Base-by-base conservation (phyloP, 2,797 vertebrate genomes). In the Silurus aristotelis region DNA sequence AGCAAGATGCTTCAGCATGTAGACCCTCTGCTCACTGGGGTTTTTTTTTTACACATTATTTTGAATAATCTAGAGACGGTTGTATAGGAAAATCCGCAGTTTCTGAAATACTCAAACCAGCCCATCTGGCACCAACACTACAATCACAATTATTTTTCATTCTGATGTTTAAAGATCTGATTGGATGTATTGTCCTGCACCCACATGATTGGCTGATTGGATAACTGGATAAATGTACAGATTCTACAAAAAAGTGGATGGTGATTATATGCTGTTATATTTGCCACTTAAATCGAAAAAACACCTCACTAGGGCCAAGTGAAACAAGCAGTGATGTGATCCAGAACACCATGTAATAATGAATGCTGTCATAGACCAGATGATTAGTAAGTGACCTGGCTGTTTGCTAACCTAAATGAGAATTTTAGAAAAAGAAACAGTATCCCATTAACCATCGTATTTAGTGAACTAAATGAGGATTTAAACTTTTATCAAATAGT, bases 401-500 rank as follows among this genome's bases (percentile, higher is more conserved):
- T 72, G 58, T 77, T 46, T 72, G 85, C 61, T 77, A 87, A 84
- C 83, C 83, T 67, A 67, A 67, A 56, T 76, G 73, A 67, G 81
- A 82, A 84, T 88, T 43, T 82, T 38, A 88, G 77, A 81, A 87
- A 86, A 64, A 60, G 20, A 38, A 58, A 58, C 52, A 80, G 38
- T 22, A 70, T 17, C 15, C 22, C 38, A 64, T 22, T 19, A 80
- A 14, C 61, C n/a, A 52, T 66, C 9, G n/a, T 64, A 64, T 43
- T 79, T 17, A 80, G 27, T 19, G 22, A 66, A 52, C 12, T 76
- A 14, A 77, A 83, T 20, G n/a, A 22, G 43, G 14, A 38, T 14
- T 55, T 64, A 7, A 79, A 91, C 89, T 88, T 92, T 89, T 85
- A 90, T 88, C 90, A 91, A 90, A 90, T 46, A 10, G 55, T 31